Base-by-base conservation (phyloP, 2,113 vertebrate species). In the Anhinga anhinga region DNA sequence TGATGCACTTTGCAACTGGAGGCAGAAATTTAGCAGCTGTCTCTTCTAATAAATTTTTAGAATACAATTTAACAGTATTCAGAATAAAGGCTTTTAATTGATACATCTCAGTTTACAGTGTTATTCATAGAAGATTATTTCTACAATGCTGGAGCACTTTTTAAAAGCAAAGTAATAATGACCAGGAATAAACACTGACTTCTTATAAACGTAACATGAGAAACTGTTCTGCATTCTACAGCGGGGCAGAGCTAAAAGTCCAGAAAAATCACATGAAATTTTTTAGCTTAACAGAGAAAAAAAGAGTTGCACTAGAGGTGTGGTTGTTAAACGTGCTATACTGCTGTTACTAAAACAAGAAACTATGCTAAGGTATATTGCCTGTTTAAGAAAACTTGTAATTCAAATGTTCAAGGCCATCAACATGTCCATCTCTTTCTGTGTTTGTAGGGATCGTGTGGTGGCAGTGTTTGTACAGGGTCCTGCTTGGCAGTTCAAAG, bases 401-500 rank as follows among this genome's bases (percentile, higher is more conserved):
- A 30, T 32, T 40, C 38, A 3, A 7, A 1, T 50, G 21, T 8
- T 62, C 2, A n/a, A 34, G 61, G 44, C 47, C 49, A 4, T 79
- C 40, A 83, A 11, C 55, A 1, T 67, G 12, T 29, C 16, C 20
- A 3, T 18, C 40, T 63, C 18, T 42, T 62, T 34, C 15, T 95
- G 16, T 96, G 29, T 93, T 87, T 19, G 0, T 91, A 99, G 99
- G 99, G 99, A 99, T 96, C 99, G 99, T 15, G 99, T 99, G 88
- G 99, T 99, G 95, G 99, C 99, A 1, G 99, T 99, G 65, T 99
- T 99, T 32, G 99, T 99, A 32, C 99, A 99, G 95, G 99, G 99
- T 67, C 99, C 99, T 34, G 99, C 99, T 69, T 99, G 99, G 99
- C 99, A 99, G 97, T 99, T 99, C 96, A 99, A 99, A 97, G 99